Conservation (phyloP, 2,113 vertebrate genomes). For the Ascaphus truei region DNA sequence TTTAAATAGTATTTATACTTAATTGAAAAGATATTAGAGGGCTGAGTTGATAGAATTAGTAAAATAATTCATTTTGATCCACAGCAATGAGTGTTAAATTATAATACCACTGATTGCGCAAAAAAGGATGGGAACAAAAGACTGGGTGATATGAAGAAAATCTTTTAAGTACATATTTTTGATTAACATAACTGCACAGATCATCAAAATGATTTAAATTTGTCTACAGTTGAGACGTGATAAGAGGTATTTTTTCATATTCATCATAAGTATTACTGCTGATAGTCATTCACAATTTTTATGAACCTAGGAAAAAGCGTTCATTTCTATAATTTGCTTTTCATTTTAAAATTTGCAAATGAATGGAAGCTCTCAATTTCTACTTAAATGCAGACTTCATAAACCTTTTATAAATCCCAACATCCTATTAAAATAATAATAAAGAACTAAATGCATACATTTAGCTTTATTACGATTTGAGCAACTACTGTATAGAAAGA, state of each 20-base stretch:
- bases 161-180: neutral
- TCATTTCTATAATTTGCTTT: slow-evolving; percentile 1
- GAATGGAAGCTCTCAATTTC: neutral
- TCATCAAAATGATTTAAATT: slow-evolving; percentile 8
- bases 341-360: slow-evolving; percentile 9
- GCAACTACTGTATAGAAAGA: no score
- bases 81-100: slow-evolving; percentile 1
- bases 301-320: neutral
- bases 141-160: neutral
- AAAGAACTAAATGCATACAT: neutral
- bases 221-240: neutral
- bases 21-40: no score
- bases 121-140: no score
- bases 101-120: slow-evolving; percentile 9
- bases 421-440: neutral
- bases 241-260: slow-evolving; percentile 2
- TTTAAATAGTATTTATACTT: neutral
- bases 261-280: slow-evolving; percentile 3
- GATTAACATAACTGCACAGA: slow-evolving; percentile 26
- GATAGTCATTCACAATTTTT: neutral
- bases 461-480: no score
- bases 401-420: neutral
- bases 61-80: neutral
- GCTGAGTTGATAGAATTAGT: no score
- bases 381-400: slow-evolving; percentile 1